These are phyloP conservation scores for Erpornis zantholeuca DNA, from an alignment of 2,113 vertebrate genomes.

Conservation along the genomic window DNA sequence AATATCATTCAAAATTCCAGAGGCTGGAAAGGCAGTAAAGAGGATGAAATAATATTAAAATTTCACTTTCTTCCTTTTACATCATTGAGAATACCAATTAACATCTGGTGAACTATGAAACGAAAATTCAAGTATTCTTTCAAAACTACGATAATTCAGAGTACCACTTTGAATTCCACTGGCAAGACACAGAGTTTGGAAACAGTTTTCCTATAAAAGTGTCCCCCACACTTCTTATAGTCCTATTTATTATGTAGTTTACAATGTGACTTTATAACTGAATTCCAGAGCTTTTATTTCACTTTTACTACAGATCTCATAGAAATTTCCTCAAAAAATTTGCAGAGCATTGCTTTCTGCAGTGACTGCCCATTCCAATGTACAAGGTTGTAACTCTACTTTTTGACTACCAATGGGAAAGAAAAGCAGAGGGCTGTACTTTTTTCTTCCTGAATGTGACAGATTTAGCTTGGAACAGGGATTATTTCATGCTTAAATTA, in stretches of 20 bases:
- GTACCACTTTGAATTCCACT: neutral
- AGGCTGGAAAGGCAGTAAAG: neutral
- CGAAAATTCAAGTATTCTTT: neutral
- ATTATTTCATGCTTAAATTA: neutral
- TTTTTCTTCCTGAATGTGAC: neutral
- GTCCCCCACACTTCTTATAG: neutral
- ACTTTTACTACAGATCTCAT: neutral
- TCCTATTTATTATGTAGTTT: neutral
- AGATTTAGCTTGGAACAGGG: neutral
- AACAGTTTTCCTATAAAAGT: neutral
- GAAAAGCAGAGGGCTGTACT: fast-evolving
- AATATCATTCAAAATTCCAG: neutral
- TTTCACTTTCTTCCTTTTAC: neutral
- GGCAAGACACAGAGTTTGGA: neutral
- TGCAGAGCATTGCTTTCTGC: neutral
- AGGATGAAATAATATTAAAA: neutral
- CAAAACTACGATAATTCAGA: neutral
- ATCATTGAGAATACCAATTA: neutral
- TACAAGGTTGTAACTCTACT: neutral
- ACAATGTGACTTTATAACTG: neutral
- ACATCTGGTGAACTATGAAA: neutral
- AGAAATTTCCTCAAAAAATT: neutral
- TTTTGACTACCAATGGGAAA: neutral
- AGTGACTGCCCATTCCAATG: neutral
- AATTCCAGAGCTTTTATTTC: neutral